Conservation (phyloP, 2,113 vertebrate species). For the Oreotrochilus melanogaster region DNA sequence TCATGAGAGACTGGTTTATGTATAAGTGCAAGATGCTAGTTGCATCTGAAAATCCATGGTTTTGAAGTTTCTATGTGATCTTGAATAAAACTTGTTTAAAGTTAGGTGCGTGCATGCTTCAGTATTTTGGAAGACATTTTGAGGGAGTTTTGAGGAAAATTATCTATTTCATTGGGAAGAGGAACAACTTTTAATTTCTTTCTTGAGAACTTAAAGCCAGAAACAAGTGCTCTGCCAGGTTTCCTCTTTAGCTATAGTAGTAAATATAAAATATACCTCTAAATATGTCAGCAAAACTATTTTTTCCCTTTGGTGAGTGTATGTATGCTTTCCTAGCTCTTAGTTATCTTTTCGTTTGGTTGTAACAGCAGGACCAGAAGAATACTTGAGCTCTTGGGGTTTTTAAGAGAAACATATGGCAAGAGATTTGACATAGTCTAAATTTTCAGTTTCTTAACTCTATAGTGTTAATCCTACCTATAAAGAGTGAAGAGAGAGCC, state of each 20-base stretch:
- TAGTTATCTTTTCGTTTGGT: neutral
- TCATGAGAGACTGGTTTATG: neutral
- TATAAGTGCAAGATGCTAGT: neutral
- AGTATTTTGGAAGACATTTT: neutral
- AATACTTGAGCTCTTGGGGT: neutral
- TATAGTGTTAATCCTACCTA: neutral
- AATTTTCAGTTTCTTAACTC: neutral
- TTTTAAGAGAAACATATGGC: neutral
- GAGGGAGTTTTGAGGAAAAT: neutral
- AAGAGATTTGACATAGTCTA: neutral
- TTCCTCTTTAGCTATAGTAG: neutral
- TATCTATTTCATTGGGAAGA: neutral
- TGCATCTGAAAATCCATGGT: neutral
- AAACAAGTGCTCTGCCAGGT: neutral
- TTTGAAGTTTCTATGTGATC: neutral
- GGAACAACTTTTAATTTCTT: neutral
- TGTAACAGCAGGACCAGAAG: neutral
- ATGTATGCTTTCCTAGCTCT: neutral
- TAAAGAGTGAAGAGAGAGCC: neutral
- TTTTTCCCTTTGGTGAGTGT: neutral
- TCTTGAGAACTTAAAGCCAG: neutral
- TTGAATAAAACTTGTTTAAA: neutral
- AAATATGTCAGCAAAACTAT: neutral
- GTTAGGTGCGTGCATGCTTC: neutral
- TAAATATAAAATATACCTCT: neutral